Evolutionary conservation across 92 coral and sea anemone species (phyloP).

Genomic region (Actinernus sp.): DNA sequence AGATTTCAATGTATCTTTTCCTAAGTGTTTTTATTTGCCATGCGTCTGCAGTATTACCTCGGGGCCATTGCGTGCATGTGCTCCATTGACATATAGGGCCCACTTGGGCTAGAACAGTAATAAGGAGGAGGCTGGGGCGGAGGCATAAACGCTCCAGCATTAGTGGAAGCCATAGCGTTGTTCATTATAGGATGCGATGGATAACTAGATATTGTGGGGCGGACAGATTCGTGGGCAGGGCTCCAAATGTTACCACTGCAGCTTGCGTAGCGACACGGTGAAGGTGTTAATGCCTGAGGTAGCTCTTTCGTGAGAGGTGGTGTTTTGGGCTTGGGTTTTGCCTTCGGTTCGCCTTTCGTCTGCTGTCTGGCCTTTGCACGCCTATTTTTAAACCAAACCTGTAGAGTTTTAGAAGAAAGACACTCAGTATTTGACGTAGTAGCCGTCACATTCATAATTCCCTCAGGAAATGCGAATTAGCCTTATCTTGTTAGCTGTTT

Average conservation of each 20-base stretch:
- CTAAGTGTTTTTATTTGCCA: neutral
- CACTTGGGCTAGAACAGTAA: slow-evolving; percentile 90
- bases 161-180: slow-evolving; percentile 78
- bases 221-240: slow-evolving; percentile 88
- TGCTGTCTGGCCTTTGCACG: slow-evolving; percentile 96
- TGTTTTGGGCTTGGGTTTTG: slow-evolving; percentile 80
- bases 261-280: slow-evolving; percentile 95
- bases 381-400: slow-evolving; percentile 99
- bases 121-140: slow-evolving; percentile 96
- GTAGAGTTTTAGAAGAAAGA: slow-evolving; percentile 11
- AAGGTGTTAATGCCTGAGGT: slow-evolving; percentile 73
- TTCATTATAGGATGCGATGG: slow-evolving; percentile 85
- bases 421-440: slow-evolving; percentile 6
- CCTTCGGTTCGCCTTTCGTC: slow-evolving; percentile 89
- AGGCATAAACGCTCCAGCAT: slow-evolving; percentile 81
- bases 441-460: too few relatives aligned
- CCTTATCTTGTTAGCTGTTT: slow-evolving; percentile 28
- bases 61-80: slow-evolving; percentile 93
- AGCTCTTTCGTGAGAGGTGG: slow-evolving; percentile 83
- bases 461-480: slow-evolving; percentile 9
- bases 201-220: slow-evolving; percentile 82
- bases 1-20: too few relatives aligned
- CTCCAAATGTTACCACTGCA: slow-evolving; percentile 98
- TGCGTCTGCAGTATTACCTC: slow-evolving; percentile 43
- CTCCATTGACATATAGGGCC: slow-evolving; percentile 93